Evolutionary conservation across 1,140 invertebrate genomes (phyloP).

Genomic region (Penaeus vannamei): DNA sequence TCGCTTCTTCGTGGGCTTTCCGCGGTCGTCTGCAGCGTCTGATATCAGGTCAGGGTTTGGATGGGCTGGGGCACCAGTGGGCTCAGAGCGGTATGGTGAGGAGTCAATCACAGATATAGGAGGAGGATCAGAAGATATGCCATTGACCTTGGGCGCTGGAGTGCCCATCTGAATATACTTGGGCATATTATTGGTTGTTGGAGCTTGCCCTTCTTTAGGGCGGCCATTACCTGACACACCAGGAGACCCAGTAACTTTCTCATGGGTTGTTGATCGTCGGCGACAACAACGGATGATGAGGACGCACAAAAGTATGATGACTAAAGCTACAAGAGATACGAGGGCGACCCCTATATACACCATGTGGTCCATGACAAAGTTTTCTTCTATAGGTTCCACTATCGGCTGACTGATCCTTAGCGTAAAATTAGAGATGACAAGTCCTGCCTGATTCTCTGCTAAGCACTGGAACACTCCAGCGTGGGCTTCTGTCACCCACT

Average conservation of each 20-base stretch:
- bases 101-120: slow-evolving; percentile 67
- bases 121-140: slow-evolving; percentile 55
- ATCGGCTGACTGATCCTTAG: slow-evolving; percentile 81
- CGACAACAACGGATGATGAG: slow-evolving; percentile 63
- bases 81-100: slow-evolving; percentile 62
- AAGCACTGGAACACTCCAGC: slow-evolving; percentile 92
- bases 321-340: slow-evolving; percentile 61
- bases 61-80: slow-evolving; percentile 49
- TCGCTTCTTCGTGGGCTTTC: slow-evolving; percentile 62
- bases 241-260: slow-evolving; percentile 46
- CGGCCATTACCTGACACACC: slow-evolving; percentile 52
- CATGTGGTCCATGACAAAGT: slow-evolving; percentile 59
- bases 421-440: slow-evolving; percentile 92
- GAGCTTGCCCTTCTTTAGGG: slow-evolving; percentile 42
- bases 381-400: slow-evolving; percentile 42
- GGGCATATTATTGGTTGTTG: slow-evolving; percentile 62
- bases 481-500: slow-evolving; percentile 89
- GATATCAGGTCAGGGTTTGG: slow-evolving; percentile 65
- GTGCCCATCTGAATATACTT: slow-evolving; percentile 68
- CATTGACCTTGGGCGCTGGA: slow-evolving; percentile 65
- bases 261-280: slow-evolving; percentile 37
- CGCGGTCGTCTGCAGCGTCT: slow-evolving; percentile 64
- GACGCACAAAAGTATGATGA: slow-evolving; percentile 63
- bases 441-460: slow-evolving; percentile 91
- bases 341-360: slow-evolving; percentile 65